Conservation (phyloP, 2,888 invertebrate genomes). For the Rhingia campestris region DNA sequence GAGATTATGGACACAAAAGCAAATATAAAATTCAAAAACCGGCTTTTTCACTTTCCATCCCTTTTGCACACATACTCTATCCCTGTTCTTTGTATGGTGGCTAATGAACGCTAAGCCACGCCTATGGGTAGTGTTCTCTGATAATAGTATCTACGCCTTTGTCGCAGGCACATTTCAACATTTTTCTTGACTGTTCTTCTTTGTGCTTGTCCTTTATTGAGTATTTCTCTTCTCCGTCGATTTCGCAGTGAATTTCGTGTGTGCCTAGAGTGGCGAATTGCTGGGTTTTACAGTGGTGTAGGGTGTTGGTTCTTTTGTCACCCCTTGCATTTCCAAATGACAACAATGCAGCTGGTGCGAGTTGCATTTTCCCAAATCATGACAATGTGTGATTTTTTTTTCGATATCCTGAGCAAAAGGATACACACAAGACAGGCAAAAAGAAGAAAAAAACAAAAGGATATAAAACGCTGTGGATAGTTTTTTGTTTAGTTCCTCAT, state of each 20-base stretch:
- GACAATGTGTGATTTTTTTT: conserved; percentile 53
- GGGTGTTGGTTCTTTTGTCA: conserved; percentile 48
- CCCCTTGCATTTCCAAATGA: conserved; percentile 48
- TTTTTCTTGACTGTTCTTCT: conserved; percentile 29
- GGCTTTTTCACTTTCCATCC: conserved; percentile 43
- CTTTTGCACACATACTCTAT: not conserved
- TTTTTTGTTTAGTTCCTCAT: conserved; percentile 39
- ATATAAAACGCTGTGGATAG: not conserved
- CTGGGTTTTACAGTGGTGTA: conserved; percentile 3
- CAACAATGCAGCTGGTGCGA: conserved; percentile 61
- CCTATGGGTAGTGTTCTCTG: conserved; percentile 50
- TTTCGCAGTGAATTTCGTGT: conserved; percentile 31
- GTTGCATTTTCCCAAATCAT: conserved; percentile 65
- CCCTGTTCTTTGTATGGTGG: conserved; percentile 4
- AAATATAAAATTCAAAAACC: conserved; percentile 56
- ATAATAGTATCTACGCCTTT: conserved; percentile 51
- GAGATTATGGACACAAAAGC: conserved; percentile 34
- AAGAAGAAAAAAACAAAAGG: conserved; percentile 21
- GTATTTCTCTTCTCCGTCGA: conserved; percentile 15
- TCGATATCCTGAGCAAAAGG: conserved; percentile 47
- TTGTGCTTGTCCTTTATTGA: conserved; percentile 24
- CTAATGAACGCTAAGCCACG: conserved; percentile 42
- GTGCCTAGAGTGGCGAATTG: conserved; percentile 4
- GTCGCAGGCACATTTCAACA: not conserved
- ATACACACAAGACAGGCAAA: conserved; percentile 13